Evolutionary conservation across 64 coral and sea anemone species (phyloP), one percentile per base, ranked within the genome.

Genomic region (Acropora tenuis): DNA sequence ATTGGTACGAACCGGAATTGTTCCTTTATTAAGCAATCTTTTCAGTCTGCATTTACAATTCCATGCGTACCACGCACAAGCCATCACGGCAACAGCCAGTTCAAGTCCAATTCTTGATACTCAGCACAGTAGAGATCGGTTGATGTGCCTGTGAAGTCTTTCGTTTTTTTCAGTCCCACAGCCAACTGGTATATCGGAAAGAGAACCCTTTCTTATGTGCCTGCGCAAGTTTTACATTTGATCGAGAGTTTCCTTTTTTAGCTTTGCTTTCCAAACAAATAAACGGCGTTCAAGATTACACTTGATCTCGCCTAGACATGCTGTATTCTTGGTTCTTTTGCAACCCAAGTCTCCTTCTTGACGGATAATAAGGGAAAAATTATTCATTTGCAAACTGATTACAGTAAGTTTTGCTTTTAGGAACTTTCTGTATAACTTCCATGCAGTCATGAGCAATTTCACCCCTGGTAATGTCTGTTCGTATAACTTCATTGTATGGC

Each of bases 111-210:
- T 93, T 58, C 5, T 87, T 8, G 83, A 61, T 52, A 69, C 84
- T 20, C 91, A 75, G 69, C 91, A 87, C 9, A 93, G 73, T 40
- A 92, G 66, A 7, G 83, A 87, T 48, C 81, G 41, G 17, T 88
- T 93, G 12, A 93, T 50, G 63, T 69, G 76, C 30, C 73, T 78
- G 48, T 93, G 91, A 47, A 93, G 84, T n/a, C 91, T 50, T 74
- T 93, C 91, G 47, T 93, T 93, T 44, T 40, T 79, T 63, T 87
- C 44, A 11, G 91, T 93, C 15, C 91, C 75, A 41, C 58, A 48
- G 78, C 83, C 83, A 57, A 77, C 72, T 4, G 91, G 91, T 68
- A 93, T 78, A 43, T 66, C 83, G 3, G 91, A 88, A 8, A 80
- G 63, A 82, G 78, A 90, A 30, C 65, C 89, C 17, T 90, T 82